phyloP scores from a whole-genome alignment of 2,797 vertebrate species.

The Pristis pectinata region DNA sequence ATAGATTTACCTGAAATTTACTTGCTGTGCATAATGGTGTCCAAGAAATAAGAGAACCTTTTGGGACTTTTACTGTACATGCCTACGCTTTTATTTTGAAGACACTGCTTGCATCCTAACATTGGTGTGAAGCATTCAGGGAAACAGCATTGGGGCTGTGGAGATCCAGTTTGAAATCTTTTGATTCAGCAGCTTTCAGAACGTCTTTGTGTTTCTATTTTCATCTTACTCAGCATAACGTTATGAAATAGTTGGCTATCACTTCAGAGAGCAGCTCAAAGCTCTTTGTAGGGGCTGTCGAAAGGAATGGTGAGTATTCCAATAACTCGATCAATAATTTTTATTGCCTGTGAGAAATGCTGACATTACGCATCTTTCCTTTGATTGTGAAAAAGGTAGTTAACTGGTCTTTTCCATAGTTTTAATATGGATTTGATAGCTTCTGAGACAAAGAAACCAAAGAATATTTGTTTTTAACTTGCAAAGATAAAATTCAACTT shows the following conservation, averaged over 20 bases:
- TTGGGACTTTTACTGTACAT: neutral
- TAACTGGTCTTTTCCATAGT: neutral
- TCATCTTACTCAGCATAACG: neutral
- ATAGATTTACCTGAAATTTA: neutral
- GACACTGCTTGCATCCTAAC: neutral
- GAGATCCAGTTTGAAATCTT: neutral
- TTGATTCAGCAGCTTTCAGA: neutral
- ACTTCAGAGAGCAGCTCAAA: neutral
- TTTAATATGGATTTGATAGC: neutral
- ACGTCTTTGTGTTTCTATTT: neutral
- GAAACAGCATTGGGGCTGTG: neutral
- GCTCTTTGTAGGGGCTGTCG: neutral
- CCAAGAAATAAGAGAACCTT: neutral
- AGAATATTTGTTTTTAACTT: neutral
- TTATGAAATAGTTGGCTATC: neutral
- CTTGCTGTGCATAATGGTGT: neutral
- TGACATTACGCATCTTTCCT: neutral
- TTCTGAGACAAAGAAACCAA: neutral
- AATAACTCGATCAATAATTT: neutral
- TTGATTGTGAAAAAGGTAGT: neutral
- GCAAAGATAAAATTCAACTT: neutral
- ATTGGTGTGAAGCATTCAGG: neutral
- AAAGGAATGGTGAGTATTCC: neutral
- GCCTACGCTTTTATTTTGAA: constrained; percentile 36
- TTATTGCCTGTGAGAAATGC: neutral